Percentiles rank a stretch among this genome's conserved stretches.
Evolutionary conservation across 1,140 invertebrate species (phyloP).

Genomic region (Anoplolepis gracilipes): DNA sequence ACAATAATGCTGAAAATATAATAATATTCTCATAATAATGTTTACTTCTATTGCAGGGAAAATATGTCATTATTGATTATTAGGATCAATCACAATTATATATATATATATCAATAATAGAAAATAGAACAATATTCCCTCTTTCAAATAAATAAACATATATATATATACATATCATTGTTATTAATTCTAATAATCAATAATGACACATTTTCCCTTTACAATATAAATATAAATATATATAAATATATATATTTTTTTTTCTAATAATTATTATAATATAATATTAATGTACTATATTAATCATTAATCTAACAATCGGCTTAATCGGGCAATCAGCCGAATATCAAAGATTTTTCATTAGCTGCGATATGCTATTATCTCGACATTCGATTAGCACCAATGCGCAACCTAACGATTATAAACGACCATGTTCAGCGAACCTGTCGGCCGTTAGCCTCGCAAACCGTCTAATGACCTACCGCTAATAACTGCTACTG

Average conservation of each 20-base stretch:
- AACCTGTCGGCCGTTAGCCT: constrained; percentile 73
- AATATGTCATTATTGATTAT: constrained; percentile 27
- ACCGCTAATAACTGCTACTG: constrained; percentile 74
- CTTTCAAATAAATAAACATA: too few relatives aligned
- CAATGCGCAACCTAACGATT: constrained; percentile 72
- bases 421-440: constrained; percentile 73
- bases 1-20: neutral
- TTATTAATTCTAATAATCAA: too few relatives aligned
- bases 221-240: too few relatives aligned
- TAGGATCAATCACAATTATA: constrained; percentile 28
- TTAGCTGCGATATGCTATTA: constrained; percentile 60
- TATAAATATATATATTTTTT: neutral
- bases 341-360: constrained; percentile 50
- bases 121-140: neutral
- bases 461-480: constrained; percentile 75
- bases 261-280: constrained; percentile 42
- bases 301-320: constrained; percentile 36
- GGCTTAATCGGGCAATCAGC: constrained; percentile 32
- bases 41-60: constrained; percentile 1
- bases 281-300: constrained; percentile 12
- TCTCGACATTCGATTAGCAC: constrained; percentile 72
- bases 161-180: too few relatives aligned
- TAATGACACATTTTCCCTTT: too few relatives aligned
- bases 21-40: constrained; percentile 39
- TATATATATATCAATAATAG: neutral